Base-by-base conservation (phyloP, 2,888 invertebrate species). In the Malthinus flaveolus region DNA sequence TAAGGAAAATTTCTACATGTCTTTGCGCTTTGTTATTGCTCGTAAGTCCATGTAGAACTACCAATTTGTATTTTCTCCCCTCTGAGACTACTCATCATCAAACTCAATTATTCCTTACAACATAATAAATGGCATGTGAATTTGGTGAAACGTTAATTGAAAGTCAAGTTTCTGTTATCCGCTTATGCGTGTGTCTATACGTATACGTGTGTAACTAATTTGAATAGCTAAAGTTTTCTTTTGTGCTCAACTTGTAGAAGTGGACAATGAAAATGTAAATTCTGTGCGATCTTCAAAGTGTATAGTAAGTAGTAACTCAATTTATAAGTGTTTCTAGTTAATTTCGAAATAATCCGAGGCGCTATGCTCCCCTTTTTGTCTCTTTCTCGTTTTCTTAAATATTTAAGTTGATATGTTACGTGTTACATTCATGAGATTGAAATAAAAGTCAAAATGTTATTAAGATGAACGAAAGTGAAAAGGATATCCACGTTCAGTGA, bases 391-490 rank as follows among this genome's bases (percentile, higher is more conserved):
- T 35, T 49, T 23, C 31, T n/a, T 23, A 23, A 23, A 23, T 23
- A 23, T 23, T 23, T 23, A 23, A 23, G 23, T 23, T 23, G 23
- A 23, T 23, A 23, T 23, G 36, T n/a, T 32, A 13, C 31, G 56
- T 46, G 23, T 42, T 39, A 52, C 39, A 57, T 57, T 57, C 57
- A 60, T 56, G 60, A 46, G 48, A 48, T 53, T 52, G 49, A 56
- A 51, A 56, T 56, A 55, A 59, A 55, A 59, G 55, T 46, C 11
- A 47, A 49, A 46, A 59, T 50, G 54, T 54, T 59, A 49, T 59
- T 59, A 59, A 51, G 56, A 60, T 48, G 56, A 52, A 49, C 52
- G 56, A 60, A 59, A 54, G 59, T 56, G 56, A 56, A 60, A 45
- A 49, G 50, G 50, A 59, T 56, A 59, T 55, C 59, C 59, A 56